Evolutionary conservation across 2,113 vertebrate species (phyloP), one percentile per base, ranked within the genome.

Genomic region (Mobula birostris): DNA sequence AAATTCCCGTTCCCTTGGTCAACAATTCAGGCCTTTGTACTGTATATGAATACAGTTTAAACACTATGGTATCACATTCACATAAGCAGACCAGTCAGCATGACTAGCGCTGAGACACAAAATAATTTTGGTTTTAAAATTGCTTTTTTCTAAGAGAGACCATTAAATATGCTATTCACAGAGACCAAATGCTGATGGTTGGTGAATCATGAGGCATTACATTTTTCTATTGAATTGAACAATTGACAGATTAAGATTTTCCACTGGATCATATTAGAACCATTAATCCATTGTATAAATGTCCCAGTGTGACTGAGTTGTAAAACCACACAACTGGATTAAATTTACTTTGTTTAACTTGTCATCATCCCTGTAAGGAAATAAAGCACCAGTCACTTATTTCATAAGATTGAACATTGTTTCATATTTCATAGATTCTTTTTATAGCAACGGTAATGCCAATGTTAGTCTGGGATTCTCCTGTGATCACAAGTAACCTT

Each of bases 401-500:
- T 93, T 93, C 68, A 74, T 56, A 74, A 93, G 70, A 74, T 93
- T 76, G 32, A 93, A 74, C 24, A 93, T 93, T 40, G 17, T 27
- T 72, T 74, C 91, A 76, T 93, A 56, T 76, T 93, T 93, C 68
- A 56, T 56, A 74, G 24, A 74, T 0, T 48, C 40, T 93, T 92
- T 48, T 70, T 66, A 74, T 24, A 56, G 19, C 21, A 93, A 4
- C 40, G 29, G 68, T 27, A 40, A 93, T 14, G 70, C 40, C 32
- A 74, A 48, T 68, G 63, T 68, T 68, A 68, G 36, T 40, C 36
- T 93, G 32, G 40, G 91, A 56, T 93, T 74, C 36, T 93, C 36
- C 74, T 76, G 91, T 8, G 48, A 93, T 72, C 90, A 93, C 9
- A 32, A 74, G 90, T 93, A 93, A 93, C 91, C 91, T 93, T 93